Base-by-base conservation (phyloP, 2,888 invertebrate species). In the Drosophila rubida region DNA sequence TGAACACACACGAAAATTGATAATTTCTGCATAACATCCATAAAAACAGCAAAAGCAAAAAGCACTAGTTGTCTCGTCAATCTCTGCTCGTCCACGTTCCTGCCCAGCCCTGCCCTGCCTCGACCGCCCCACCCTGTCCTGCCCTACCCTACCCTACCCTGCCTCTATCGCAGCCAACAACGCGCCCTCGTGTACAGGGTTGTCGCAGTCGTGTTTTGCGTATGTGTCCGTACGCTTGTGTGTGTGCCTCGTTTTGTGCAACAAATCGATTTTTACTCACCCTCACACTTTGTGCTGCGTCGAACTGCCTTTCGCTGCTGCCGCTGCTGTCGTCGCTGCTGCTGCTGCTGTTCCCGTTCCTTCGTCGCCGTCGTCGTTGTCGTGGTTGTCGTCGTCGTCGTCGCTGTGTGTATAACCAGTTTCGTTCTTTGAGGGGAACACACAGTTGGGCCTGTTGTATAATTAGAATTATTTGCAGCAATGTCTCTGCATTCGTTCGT, bases 211-310 rank as follows among this genome's bases (percentile, higher is more conserved):
- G 64, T 63, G 71, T 41, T 9, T 19, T 19, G 27, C 57, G 53
- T 61, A 46, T 58, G 50, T 61, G 13, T 42, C 19, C 57, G 53
- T 61, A 46, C 54, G 50, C 58, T 11, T 42, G 49, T 50, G 37
- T 65, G 68, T 71, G 69, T 64, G 71, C 62, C 68, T 71, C 75
- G 80, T 75, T 87, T 82, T 87, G 85, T 83, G 87, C 85, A 85
- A 85, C 88, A 87, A 87, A 85, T 85, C 85, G 85, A 85, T 84
- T 87, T 74, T 87, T 81, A 84, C 87, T 81, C 85, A 84, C 83
- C 82, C 83, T 81, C 83, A 78, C 84, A 78, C 84, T 75, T 78
- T 69, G 63, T 68, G 62, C 79, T 78, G 78, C 74, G 76, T 59
- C 72, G 73, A 69, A 76, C 69, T 78, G 77, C 79, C 79, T 85